Base-by-base conservation (phyloP, 2,797 vertebrate species). In the Perodicticus potto region DNA sequence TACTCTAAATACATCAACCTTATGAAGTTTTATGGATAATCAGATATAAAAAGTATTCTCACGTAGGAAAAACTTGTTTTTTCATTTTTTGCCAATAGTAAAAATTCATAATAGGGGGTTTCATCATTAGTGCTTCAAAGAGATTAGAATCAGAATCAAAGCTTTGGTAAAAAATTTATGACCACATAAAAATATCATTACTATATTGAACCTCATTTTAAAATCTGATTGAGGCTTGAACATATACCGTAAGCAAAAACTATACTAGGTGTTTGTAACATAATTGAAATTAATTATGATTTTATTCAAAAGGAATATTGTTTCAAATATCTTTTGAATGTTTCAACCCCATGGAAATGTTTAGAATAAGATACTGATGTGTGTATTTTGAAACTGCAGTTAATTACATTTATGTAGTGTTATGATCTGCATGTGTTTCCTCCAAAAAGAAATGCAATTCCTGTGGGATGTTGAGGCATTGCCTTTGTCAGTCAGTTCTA, bases 161-260 rank as follows among this genome's bases (percentile, higher is more conserved):
- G 80, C 93, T 96, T 86, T 96, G 78, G 95, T 97, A 93, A 96
- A 96, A 91, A 55, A 96, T 97, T 97, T 92, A 89, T 96, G 88
- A 94, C 14, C 13, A 32, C 45, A 87, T 95, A 97, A 97, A 95
- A 81, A 37, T 88, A 93, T 27, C 25, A 40, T 94, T 73, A 80
- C 85, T 78, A n/a, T 10, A 49, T 10, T 70, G 61, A 96, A 70
- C 32, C 49, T 94, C 81, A 53, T 86, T 94, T 73, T 81, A 82
- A 95, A 95, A 89, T 70, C 23, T 43, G 20, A 84, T 2, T 92
- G 74, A 96, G 40, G 45, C 53, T 91, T 89, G 25, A 85, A 89
- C 70, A 23, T 94, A 82, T 76, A 57, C 69, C 77, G 2, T 89
- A 93, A 94, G 87, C 74, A 96, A 90, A 84, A 93, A 89, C 10